Percentiles rank a stretch among this genome's conserved stretches.
Conservation (phyloP, 92 coral and sea anemone genomes). For the Muricea muricata region DNA sequence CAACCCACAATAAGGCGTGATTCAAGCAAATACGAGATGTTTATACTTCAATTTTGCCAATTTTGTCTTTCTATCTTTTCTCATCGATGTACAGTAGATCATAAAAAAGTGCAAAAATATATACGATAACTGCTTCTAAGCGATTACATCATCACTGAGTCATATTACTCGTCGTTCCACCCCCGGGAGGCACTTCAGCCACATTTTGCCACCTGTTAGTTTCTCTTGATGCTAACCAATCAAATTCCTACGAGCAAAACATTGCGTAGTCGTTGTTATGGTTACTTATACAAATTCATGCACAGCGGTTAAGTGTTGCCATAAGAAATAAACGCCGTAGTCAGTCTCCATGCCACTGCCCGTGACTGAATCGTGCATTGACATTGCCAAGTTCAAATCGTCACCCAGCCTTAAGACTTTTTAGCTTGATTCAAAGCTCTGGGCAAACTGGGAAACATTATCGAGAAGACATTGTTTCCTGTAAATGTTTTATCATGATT, state of each 20-base stretch:
- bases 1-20: too few relatives aligned
- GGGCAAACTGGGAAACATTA: too few relatives aligned
- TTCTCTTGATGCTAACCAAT: neutral
- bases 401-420: too few relatives aligned
- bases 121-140: too few relatives aligned
- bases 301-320: conserved; percentile 7
- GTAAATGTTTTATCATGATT: too few relatives aligned
- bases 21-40: too few relatives aligned
- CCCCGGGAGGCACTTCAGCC: neutral
- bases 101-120: too few relatives aligned
- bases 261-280: neutral
- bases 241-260: neutral
- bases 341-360: neutral
- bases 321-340: neutral
- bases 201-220: conserved; percentile 26
- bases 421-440: too few relatives aligned
- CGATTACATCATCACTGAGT: too few relatives aligned
- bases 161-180: neutral
- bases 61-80: neutral
- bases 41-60: neutral
- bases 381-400: neutral
- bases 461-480: too few relatives aligned
- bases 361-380: too few relatives aligned
- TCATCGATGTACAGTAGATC: too few relatives aligned
- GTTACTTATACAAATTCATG: neutral